Evolutionary conservation across 2,797 vertebrate species (phyloP).

Genomic region (Chaenodraco wilsoni): DNA sequence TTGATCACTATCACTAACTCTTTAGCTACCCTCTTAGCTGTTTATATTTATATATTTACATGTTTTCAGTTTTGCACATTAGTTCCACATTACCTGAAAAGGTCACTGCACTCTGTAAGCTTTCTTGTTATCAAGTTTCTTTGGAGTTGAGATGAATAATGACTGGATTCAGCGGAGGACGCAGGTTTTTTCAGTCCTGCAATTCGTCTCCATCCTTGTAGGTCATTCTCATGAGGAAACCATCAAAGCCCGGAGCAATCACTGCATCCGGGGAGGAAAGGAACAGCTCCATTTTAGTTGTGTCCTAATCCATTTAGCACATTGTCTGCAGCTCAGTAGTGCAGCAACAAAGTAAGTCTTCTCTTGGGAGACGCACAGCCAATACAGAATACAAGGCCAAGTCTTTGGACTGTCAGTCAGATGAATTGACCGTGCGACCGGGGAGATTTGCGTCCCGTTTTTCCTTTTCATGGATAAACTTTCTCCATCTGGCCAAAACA

Average conservation of each 20-base stretch:
- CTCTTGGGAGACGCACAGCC: constrained; percentile 18
- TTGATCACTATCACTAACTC: background rate
- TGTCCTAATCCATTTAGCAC: constrained; percentile 56
- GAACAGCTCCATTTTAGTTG: constrained; percentile 33
- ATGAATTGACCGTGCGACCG: constrained; percentile 32
- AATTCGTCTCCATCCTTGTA: constrained; percentile 1
- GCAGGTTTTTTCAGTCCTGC: constrained; percentile 16
- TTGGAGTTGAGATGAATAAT: constrained; percentile 30
- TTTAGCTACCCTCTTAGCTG: background rate
- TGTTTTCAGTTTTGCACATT: constrained; percentile 12
- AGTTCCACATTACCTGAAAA: background rate
- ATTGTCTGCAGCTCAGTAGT: constrained; percentile 38
- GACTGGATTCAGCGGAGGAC: background rate
- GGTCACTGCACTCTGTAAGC: background rate
- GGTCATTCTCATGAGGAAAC: constrained; percentile 18
- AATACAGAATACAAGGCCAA: constrained; percentile 26
- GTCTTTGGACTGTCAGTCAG: constrained; percentile 56
- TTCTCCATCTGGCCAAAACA: constrained; percentile 51
- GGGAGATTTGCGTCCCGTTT: constrained; percentile 30
- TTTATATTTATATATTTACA: background rate
- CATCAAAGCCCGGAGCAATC: constrained; percentile 33
- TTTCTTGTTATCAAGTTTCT: constrained; percentile 11
- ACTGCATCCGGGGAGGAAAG: constrained; percentile 15
- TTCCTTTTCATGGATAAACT: constrained; percentile 47
- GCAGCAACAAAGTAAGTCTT: constrained; percentile 32